These are phyloP conservation scores for Dascyllus trimaculatus DNA, from an alignment of 2,113 vertebrate genomes.

Conservation along the genomic window DNA sequence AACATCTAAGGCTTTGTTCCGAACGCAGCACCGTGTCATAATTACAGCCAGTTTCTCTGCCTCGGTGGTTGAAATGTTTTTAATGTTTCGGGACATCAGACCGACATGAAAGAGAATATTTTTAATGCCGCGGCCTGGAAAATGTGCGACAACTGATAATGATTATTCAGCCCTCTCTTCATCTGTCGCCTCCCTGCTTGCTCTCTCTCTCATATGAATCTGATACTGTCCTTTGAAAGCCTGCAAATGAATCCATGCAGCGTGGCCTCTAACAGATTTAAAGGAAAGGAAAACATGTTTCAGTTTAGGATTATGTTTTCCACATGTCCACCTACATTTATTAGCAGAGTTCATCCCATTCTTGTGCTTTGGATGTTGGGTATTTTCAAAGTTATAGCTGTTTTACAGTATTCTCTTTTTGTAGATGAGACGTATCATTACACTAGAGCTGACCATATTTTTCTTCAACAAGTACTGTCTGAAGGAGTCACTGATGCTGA, in stretches of 20 bases:
- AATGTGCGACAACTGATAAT: constrained; percentile 20
- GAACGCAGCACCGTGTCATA: not conserved
- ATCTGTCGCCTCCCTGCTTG: not conserved
- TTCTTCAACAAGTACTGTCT: too few relatives aligned
- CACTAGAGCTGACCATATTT: too few relatives aligned
- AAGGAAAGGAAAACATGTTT: constrained; percentile 19
- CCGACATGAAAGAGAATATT: constrained; percentile 21
- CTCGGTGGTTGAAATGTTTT: constrained; percentile 7
- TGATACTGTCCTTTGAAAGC: constrained; percentile 11
- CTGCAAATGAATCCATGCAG: constrained; percentile 7
- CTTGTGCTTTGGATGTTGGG: not conserved
- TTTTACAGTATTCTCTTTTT: too few relatives aligned
- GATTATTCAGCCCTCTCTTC: constrained; percentile 24
- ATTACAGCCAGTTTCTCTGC: constrained; percentile 5
- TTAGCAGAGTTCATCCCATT: not conserved
- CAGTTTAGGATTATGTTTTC: constrained; percentile 3
- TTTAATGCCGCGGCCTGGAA: constrained; percentile 1
- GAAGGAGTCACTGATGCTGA: too few relatives aligned
- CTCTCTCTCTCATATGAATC: constrained; percentile 3
- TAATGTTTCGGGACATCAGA: not conserved
- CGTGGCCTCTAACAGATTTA: not conserved
- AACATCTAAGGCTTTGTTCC: constrained; percentile 30
- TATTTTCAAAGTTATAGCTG: too few relatives aligned
- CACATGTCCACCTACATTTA: not conserved
- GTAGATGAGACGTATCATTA: too few relatives aligned